These are phyloP conservation scores for Oreochromis spilurus DNA, from an alignment of 2,113 vertebrate genomes.

Conservation along the genomic window DNA sequence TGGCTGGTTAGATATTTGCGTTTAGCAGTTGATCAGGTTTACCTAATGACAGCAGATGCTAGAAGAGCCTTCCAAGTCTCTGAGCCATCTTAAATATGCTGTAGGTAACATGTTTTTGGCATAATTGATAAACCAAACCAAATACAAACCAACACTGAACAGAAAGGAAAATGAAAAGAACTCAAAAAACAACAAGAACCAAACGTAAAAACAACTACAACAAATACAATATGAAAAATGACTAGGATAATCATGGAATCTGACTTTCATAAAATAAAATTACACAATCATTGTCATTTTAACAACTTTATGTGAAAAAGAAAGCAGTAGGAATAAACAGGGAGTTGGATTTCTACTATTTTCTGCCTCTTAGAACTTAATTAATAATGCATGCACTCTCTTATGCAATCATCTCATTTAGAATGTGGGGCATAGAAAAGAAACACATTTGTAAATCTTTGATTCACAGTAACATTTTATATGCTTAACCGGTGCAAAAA, in stretches of 20 bases:
- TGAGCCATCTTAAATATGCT: not conserved
- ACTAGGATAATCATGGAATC: not conserved
- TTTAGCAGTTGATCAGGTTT: not conserved
- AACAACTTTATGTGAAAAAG: not conserved
- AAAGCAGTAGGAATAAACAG: rapidly evolving
- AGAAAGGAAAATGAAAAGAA: not conserved
- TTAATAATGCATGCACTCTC: not conserved
- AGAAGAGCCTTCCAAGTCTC: rapidly evolving
- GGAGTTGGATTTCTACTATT: not conserved
- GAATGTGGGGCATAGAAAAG: not conserved
- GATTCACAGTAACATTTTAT: not conserved
- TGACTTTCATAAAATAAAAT: not conserved
- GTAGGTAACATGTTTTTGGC: not conserved
- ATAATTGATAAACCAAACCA: not conserved
- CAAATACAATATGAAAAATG: not conserved
- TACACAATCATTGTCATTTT: not conserved
- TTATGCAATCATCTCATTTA: not conserved
- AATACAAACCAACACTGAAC: not conserved
- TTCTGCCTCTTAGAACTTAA: not conserved
- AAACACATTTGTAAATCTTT: not conserved
- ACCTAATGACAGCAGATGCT: not conserved
- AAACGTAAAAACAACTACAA: not conserved
- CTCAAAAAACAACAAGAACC: not conserved
- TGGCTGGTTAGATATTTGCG: not conserved
- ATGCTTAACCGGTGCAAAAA: not conserved